Conservation (phyloP, 2,113 vertebrate genomes). For the crab-eating macaque (Macaca fascicularis) region T2T-MFA8v1.1 NC_088377.1:170897001-170897500, state of each 20-base stretch:
- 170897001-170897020: conserved; percentile 55
- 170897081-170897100: neutral
- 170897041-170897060: neutral
- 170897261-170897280: conserved; percentile 43
- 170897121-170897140: neutral
- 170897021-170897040: conserved; percentile 24
- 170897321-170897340: conserved; percentile 37
- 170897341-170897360: conserved; percentile 41
- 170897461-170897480: conserved; percentile 1
- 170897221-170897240: conserved; percentile 34
- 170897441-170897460: conserved; percentile 20
- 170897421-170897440: neutral
- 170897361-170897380: conserved; percentile 53
- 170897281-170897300: conserved; percentile 1
- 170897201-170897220: conserved; percentile 35
- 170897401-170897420: conserved; percentile 7
- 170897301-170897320: conserved; percentile 6
- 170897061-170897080: conserved; percentile 13
- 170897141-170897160: neutral
- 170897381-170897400: conserved; percentile 38
- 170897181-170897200: neutral
- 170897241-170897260: conserved; percentile 36
- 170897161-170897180: conserved; percentile 3
- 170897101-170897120: conserved; percentile 30
- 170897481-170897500: neutral